Base-by-base conservation (phyloP, 1,140 invertebrate genomes). In the Prorops nasuta region DNA sequence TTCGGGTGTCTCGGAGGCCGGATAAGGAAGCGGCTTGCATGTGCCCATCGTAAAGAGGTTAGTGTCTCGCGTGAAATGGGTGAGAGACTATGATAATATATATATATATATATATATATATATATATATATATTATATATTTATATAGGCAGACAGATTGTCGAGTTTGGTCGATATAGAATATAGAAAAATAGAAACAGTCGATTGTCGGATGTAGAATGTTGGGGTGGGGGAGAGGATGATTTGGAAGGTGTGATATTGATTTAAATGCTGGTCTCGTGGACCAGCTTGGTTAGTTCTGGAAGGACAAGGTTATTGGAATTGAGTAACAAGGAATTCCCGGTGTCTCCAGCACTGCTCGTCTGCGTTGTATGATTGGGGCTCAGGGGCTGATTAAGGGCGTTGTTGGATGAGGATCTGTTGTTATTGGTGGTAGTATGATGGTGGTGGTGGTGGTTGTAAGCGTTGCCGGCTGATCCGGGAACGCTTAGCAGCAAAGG, bases 241-340 rank as follows among this genome's bases (percentile, higher is more conserved):
- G n/a, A n/a, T n/a, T n/a, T n/a, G n/a, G n/a, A n/a, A n/a, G 17
- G 3, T 14, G 20, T n/a, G 10, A 28, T 6, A 6, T 28, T 4
- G 24, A 28, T 58, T 80, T 83, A 87, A 62, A 87, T 87, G 73
- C 84, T 85, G 56, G 84, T 86, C 66, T 87, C 86, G 78, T 86
- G 84, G 66, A 86, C 83, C 66, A 84, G 80, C 74, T 84, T 85
- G 43, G 83, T 82, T 66, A 84, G 70, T 62, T 84, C 84, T 60
- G 82, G 80, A 44, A 81, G 63, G 56, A 73, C 71, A 48, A 72
- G 62, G 63, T 79, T 77, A 57, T 73, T 78, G 62, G 75, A 75
- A 45, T 67, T 75, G 55, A 69, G 69, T 64, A 71, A 74, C 56
- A 70, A 61, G 58, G 76, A 72, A 71, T 69, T 79, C 56, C 63